Evolutionary conservation across 2,797 vertebrate genomes (phyloP).

Genomic region (Eupleurogrammus muticus): DNA sequence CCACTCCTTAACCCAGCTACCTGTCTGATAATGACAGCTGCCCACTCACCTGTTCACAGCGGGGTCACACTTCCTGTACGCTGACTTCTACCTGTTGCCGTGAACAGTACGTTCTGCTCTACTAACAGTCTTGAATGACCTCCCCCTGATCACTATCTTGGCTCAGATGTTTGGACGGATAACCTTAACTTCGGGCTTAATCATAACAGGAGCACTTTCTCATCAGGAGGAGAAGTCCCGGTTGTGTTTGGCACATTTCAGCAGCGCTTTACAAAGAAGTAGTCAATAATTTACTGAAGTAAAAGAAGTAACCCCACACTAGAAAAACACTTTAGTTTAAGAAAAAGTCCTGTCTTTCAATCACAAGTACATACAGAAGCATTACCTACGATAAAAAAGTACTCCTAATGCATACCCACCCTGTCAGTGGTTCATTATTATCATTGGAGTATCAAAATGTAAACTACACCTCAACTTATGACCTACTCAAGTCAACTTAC

Average conservation of each 20-base stretch:
- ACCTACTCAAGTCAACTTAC: no score
- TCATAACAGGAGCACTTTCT: slow-evolving; percentile 11
- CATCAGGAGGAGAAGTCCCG: neutral
- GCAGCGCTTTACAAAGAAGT: neutral
- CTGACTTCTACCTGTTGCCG: slow-evolving; percentile 29
- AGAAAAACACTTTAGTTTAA: neutral
- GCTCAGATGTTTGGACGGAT: slow-evolving; percentile 30
- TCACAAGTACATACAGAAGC: no score
- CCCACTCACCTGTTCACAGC: slow-evolving; percentile 77
- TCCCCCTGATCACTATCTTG: slow-evolving; percentile 33
- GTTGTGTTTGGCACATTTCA: neutral
- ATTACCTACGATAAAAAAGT: neutral
- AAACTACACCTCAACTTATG: no score
- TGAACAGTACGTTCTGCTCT: slow-evolving; percentile 55
- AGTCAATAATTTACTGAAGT: neutral
- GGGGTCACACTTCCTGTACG: slow-evolving; percentile 64
- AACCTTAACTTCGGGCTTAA: neutral
- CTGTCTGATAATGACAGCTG: slow-evolving; percentile 73
- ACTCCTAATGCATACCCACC: neutral
- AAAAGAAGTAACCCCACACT: neutral
- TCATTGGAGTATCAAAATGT: neutral
- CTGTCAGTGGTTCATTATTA: no score
- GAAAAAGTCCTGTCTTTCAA: neutral
- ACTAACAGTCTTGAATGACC: neutral
- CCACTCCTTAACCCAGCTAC: slow-evolving; percentile 79